These are phyloP conservation scores for Hemitrygon akajei DNA, from an alignment of 2,797 vertebrate genomes.

Conservation along the genomic window DNA sequence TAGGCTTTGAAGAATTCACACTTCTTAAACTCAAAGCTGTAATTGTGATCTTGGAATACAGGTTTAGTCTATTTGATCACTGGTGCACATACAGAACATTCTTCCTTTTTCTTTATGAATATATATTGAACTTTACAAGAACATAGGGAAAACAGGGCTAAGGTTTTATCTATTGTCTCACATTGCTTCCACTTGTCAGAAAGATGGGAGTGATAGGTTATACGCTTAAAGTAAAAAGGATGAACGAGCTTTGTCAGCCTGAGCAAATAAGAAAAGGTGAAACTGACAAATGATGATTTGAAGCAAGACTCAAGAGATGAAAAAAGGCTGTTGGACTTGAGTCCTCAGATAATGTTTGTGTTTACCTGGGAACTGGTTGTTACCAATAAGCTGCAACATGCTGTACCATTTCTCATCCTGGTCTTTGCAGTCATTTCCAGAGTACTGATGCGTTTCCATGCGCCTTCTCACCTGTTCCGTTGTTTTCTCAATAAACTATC, in stretches of 20 bases:
- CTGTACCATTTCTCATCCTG: too few species aligned
- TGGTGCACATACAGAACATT: background rate
- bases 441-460: too few species aligned
- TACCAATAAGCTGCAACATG: too few species aligned
- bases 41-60: background rate
- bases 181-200: slow-evolving; percentile 19
- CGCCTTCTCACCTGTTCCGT: background rate
- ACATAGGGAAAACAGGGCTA: background rate
- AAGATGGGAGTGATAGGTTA: slow-evolving; percentile 6
- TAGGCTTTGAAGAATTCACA: background rate
- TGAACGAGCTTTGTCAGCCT: slow-evolving; percentile 6
- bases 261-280: slow-evolving; percentile 20
- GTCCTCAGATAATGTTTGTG: background rate
- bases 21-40: background rate
- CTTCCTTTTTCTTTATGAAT: background rate
- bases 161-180: background rate
- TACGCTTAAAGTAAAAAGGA: slow-evolving; percentile 19
- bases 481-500: background rate
- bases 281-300: background rate
- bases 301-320: background rate
- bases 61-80: background rate
- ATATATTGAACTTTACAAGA: background rate
- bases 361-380: background rate
- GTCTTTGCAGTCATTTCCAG: too few species aligned
- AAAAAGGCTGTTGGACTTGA: background rate